Evolutionary conservation across 53 echinoderm and acorn worm genomes (phyloP).

Genomic region (Hippasteria phrygiana): DNA sequence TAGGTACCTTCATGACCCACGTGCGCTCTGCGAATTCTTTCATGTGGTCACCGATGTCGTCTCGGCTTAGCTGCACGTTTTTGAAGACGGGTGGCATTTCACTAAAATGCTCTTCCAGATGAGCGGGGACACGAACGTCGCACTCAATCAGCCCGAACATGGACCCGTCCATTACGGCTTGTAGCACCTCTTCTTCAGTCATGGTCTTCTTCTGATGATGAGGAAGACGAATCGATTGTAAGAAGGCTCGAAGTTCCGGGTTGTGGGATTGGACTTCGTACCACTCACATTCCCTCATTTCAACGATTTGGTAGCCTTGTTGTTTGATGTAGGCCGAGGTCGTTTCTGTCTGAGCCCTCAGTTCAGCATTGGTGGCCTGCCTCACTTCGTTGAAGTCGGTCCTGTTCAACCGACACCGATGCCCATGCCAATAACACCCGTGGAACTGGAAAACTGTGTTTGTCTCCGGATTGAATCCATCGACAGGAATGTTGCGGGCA

Average conservation of each 20-base stretch:
- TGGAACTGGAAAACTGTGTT: constrained; percentile 67
- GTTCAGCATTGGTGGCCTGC: background rate
- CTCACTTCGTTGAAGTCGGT: background rate
- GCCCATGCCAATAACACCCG: constrained; percentile 63
- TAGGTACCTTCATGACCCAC: background rate
- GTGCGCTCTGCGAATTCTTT: background rate
- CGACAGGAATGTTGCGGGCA: constrained; percentile 29
- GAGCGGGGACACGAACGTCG: constrained; percentile 56
- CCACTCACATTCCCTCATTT: constrained; percentile 46
- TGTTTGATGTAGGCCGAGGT: too few relatives aligned
- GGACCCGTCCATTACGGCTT: too few relatives aligned
- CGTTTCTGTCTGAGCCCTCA: constrained; percentile 25
- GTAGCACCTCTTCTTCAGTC: too few relatives aligned
- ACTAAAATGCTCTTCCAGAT: constrained; percentile 25
- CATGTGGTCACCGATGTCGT: constrained; percentile 23
- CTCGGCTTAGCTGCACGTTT: constrained; percentile 30
- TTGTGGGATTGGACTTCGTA: background rate
- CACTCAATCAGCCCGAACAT: too few relatives aligned
- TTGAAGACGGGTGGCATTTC: constrained; percentile 70
- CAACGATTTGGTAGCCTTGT: too few relatives aligned
- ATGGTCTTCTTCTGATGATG: too few relatives aligned
- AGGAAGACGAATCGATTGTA: too few relatives aligned
- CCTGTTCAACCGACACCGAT: constrained; percentile 11
- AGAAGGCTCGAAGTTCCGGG: background rate
- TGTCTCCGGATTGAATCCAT: constrained; percentile 37